Conservation (phyloP, 2,797 vertebrate species). For the Gymnothorax reevesii region DNA sequence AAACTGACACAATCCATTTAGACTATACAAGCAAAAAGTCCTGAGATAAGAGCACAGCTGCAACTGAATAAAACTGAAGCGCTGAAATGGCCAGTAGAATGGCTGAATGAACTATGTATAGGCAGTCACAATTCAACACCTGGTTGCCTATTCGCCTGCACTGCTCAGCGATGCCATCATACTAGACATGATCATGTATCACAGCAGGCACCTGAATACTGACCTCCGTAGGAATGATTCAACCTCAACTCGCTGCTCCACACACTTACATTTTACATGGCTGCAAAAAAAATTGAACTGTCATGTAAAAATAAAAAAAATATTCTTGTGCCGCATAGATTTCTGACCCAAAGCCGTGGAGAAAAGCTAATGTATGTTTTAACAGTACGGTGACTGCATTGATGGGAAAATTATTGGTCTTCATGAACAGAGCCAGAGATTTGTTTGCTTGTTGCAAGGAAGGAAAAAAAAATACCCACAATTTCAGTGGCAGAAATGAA, state of each 20-base stretch:
- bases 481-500: conserved; percentile 51
- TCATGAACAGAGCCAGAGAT: conserved; percentile 66
- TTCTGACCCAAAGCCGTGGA: neutral
- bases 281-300: too few species aligned
- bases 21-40: neutral
- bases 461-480: conserved; percentile 58
- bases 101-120: neutral
- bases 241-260: neutral
- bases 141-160: neutral
- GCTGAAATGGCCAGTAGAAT: neutral
- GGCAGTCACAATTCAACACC: neutral
- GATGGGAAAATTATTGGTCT: conserved; percentile 52
- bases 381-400: neutral
- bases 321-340: neutral
- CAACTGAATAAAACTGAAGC: neutral
- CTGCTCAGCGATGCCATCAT: neutral
- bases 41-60: neutral
- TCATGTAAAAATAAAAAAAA: neutral
- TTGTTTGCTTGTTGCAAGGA: conserved; percentile 58
- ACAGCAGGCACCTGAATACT: neutral
- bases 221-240: neutral
- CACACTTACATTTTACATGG: conserved; percentile 1
- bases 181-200: neutral
- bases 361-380: neutral
- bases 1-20: neutral